phyloP scores from a whole-genome alignment of 2,113 vertebrate species.

The Gobiocypris rarus region DNA sequence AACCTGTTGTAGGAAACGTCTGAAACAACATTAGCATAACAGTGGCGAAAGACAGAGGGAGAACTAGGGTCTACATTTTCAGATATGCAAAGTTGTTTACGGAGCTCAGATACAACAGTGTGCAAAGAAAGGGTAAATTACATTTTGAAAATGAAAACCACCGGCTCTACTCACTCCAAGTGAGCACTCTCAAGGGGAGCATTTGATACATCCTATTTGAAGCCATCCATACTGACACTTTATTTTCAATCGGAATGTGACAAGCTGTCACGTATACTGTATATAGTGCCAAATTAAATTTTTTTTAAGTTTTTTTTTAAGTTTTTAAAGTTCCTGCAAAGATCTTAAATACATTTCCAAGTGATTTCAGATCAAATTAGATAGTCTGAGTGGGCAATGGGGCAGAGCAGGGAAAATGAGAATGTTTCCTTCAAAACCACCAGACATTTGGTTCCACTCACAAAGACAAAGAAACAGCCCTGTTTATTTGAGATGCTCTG shows the following conservation, averaged over 20 bases:
- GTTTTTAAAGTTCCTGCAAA: too few relatives aligned
- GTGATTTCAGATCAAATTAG: background rate
- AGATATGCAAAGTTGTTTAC: background rate
- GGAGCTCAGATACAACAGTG: background rate
- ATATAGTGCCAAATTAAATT: too few relatives aligned
- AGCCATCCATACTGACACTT: background rate
- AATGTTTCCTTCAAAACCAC: background rate
- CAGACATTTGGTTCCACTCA: background rate
- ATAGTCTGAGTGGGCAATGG: background rate
- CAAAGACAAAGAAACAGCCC: background rate
- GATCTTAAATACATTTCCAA: background rate
- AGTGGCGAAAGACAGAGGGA: background rate
- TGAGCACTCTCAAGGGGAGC: background rate
- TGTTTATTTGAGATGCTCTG: slow-evolving; percentile 34
- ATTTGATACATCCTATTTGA: background rate
- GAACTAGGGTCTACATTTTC: background rate
- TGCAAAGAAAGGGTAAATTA: background rate
- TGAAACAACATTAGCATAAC: too few relatives aligned
- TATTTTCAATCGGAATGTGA: background rate
- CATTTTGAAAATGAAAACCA: background rate
- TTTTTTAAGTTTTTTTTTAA: too few relatives aligned
- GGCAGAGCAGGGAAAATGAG: background rate
- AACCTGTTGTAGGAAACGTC: too few relatives aligned
- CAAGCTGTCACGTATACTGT: background rate
- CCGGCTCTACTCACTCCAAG: background rate